Percentiles rank a stretch among this genome's conserved stretches.
These are phyloP conservation scores for Brienomyrus longianalis DNA, from an alignment of 2,113 vertebrate genomes.

Conservation along the genomic window DNA sequence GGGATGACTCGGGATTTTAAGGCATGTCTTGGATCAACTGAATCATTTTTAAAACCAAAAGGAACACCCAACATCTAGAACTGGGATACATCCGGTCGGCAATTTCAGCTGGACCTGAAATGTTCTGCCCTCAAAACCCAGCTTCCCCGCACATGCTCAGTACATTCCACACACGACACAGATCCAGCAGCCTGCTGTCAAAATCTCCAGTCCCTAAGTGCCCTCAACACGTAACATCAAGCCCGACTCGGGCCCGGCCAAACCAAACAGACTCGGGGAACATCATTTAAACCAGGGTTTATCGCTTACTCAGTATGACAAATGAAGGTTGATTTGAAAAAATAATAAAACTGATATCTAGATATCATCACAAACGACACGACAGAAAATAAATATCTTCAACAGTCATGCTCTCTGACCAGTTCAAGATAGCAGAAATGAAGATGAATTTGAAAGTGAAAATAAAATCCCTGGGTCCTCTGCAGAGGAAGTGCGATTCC, in stretches of 20 bases:
- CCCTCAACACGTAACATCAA: conserved; percentile 22
- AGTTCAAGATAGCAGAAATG: neutral
- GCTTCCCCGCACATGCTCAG: neutral
- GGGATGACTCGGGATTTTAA: neutral
- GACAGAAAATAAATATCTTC: neutral
- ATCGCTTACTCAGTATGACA: conserved; percentile 43
- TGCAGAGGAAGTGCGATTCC: neutral
- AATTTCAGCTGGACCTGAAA: neutral
- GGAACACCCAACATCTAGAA: neutral
- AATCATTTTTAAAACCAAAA: neutral
- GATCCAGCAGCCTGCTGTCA: conserved; percentile 1
- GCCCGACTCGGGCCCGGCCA: conserved; percentile 35
- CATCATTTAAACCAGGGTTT: conserved; percentile 11
- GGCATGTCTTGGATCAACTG: neutral
- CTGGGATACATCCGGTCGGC: neutral
- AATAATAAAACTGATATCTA: conserved; percentile 25
- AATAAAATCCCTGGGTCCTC: conserved; percentile 3
- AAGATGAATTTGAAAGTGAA: conserved; percentile 3
- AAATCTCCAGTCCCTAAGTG: conserved; percentile 22
- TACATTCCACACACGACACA: neutral
- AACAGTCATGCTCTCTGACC: neutral
- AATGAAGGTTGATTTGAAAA: conserved; percentile 18
- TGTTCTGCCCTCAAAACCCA: neutral
- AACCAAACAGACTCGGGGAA: conserved; percentile 36
- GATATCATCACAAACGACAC: conserved; percentile 24